Percentiles rank a stretch among this genome's conserved stretches.
Evolutionary conservation across 2,113 vertebrate genomes (phyloP).

Genomic region (Heptranchias perlo): DNA sequence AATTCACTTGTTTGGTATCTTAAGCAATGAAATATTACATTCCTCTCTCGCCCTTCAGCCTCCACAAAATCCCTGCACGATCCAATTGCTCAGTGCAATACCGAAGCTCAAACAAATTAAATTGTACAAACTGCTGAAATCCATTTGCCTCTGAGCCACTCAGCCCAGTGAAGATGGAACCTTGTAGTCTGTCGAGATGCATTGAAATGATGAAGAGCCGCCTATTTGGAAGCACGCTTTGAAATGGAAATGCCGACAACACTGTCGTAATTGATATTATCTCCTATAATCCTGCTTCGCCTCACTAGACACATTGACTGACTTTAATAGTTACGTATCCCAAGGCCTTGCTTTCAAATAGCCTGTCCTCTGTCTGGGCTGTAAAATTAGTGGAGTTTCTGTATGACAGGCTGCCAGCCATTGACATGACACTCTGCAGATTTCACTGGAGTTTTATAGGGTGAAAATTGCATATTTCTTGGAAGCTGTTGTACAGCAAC

Average conservation of each 20-base stretch:
- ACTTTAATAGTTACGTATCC: neutral
- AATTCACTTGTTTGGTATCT: neutral
- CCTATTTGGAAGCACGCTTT: neutral
- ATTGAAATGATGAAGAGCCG: neutral
- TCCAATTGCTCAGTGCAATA: neutral
- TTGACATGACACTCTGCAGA: neutral
- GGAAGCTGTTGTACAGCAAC: neutral
- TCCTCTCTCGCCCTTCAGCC: neutral
- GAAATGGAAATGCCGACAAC: neutral
- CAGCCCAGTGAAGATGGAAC: neutral
- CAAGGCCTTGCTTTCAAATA: neutral
- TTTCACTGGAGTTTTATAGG: neutral
- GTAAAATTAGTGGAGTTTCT: neutral
- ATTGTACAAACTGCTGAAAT: neutral
- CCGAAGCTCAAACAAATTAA: neutral
- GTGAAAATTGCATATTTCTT: neutral
- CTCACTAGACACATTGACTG: neutral
- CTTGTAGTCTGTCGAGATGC: too few relatives aligned
- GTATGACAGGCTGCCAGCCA: neutral
- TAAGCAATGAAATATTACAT: slow-evolving; percentile 10
- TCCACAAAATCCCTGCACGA: neutral
- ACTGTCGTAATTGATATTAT: neutral
- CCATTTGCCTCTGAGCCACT: neutral
- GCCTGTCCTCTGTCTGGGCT: neutral
- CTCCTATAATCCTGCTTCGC: neutral